These are phyloP conservation scores for Ophraella communa DNA, from an alignment of 2,888 invertebrate species.

Conservation along the genomic window DNA sequence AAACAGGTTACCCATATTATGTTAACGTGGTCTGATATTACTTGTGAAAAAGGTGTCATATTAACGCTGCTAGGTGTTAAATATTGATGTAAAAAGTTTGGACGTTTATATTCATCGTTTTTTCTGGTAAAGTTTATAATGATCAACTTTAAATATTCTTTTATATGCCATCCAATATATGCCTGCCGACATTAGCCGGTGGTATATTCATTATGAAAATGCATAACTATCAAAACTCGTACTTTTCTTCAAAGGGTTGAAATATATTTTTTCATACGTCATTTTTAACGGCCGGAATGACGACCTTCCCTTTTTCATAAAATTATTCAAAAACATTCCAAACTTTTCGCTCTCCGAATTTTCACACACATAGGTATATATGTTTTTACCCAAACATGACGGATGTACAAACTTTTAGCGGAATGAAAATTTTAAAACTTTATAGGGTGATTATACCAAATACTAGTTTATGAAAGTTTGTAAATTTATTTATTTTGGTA, in stretches of 20 bases:
- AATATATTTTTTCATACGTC: neutral
- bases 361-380: conserved; percentile 9
- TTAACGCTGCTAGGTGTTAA: too few relatives aligned
- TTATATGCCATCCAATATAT: neutral
- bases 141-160: neutral
- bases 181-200: neutral
- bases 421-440: neutral
- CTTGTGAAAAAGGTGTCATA: too few relatives aligned
- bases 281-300: neutral
- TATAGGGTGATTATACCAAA: too few relatives aligned
- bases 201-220: neutral
- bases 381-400: neutral
- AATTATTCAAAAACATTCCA: conserved; percentile 6
- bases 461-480: too few relatives aligned
- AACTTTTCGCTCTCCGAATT: conserved; percentile 4
- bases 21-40: too few relatives aligned
- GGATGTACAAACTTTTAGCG: neutral
- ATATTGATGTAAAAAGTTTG: too few relatives aligned
- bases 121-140: neutral
- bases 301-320: neutral
- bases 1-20: too few relatives aligned
- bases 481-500: too few relatives aligned
- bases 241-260: conserved; percentile 5
- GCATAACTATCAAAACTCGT: neutral
- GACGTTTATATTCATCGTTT: too few relatives aligned